A percentile compares a stretch with the other conserved stretches of the same genome.
Conservation (phyloP, 2,113 vertebrate species). For the Hiodon alosoides region DNA sequence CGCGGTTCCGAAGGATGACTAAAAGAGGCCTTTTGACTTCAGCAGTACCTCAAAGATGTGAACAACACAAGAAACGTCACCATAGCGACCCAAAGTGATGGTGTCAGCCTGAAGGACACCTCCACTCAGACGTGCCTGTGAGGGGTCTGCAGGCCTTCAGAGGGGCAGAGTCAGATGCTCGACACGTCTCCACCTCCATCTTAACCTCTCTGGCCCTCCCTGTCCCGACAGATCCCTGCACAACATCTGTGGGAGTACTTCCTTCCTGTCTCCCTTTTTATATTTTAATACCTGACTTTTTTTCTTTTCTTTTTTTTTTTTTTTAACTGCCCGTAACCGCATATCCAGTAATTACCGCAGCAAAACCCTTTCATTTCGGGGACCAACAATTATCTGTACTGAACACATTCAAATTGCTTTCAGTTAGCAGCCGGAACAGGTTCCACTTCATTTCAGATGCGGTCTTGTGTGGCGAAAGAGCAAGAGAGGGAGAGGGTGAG, state of each 20-base stretch:
- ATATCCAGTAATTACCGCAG: slow-evolving; percentile 27
- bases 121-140: no score
- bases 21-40: neutral
- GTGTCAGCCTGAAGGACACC: neutral
- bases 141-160: no score
- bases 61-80: neutral
- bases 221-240: slow-evolving; percentile 12
- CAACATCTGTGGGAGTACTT: slow-evolving; percentile 20
- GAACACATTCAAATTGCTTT: slow-evolving; percentile 30
- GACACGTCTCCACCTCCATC: slow-evolving; percentile 27
- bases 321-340: slow-evolving; percentile 27
- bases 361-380: slow-evolving; percentile 27
- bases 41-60: neutral
- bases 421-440: slow-evolving; percentile 12
- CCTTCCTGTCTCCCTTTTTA: slow-evolving; percentile 28
- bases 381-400: slow-evolving; percentile 25
- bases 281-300: slow-evolving; percentile 30
- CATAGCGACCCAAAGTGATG: neutral
- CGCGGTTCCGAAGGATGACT: neutral
- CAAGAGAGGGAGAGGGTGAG: neutral
- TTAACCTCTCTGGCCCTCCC: slow-evolving; percentile 11
- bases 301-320: neutral
- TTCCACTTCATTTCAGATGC: slow-evolving; percentile 11
- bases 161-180: slow-evolving; percentile 10
- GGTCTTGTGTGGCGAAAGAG: neutral